A percentile compares a stretch with the other conserved stretches of the same genome.
Evolutionary conservation across 2,797 vertebrate species (phyloP).

Genomic region (Typhlichthys eigenmanni): DNA sequence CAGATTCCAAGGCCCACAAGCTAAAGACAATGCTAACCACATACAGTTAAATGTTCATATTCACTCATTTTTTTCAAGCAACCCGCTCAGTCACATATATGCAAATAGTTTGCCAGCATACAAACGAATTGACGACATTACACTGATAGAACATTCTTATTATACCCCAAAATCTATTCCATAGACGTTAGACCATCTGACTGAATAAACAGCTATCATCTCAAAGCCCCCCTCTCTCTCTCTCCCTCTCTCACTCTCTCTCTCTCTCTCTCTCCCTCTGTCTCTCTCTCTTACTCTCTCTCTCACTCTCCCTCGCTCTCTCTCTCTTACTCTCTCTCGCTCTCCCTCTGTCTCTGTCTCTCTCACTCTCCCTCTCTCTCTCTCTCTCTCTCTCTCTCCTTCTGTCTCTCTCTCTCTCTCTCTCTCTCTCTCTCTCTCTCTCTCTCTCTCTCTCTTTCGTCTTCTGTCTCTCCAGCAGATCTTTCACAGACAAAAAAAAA

Average conservation of each 20-base stretch:
- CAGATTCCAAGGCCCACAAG: no score
- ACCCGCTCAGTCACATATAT: neutral
- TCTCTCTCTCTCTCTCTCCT: neutral
- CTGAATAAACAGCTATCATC: constrained; percentile 57
- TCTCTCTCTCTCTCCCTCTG: neutral
- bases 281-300: neutral
- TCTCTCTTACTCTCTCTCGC: neutral
- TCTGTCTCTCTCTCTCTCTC: neutral
- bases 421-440: neutral
- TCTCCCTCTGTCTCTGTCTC: neutral
- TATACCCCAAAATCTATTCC: constrained; percentile 53
- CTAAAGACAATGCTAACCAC: no score
- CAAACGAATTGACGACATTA: constrained; percentile 7
- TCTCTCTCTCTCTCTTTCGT: constrained; percentile 1
- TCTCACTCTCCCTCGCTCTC: neutral
- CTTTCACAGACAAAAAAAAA: constrained; percentile 47
- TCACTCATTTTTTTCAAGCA: neutral
- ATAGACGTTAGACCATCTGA: constrained; percentile 58
- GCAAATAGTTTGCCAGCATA: constrained; percentile 1
- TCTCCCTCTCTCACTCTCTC: neutral
- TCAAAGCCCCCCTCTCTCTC: neutral
- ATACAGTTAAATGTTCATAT: neutral
- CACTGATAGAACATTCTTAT: constrained; percentile 36
- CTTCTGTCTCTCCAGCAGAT: constrained; percentile 23
- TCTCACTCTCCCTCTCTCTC: neutral